These are phyloP conservation scores for Cacajao melanocephalus DNA, from an alignment of 2,797 vertebrate genomes.

Conservation along the genomic window DNA sequence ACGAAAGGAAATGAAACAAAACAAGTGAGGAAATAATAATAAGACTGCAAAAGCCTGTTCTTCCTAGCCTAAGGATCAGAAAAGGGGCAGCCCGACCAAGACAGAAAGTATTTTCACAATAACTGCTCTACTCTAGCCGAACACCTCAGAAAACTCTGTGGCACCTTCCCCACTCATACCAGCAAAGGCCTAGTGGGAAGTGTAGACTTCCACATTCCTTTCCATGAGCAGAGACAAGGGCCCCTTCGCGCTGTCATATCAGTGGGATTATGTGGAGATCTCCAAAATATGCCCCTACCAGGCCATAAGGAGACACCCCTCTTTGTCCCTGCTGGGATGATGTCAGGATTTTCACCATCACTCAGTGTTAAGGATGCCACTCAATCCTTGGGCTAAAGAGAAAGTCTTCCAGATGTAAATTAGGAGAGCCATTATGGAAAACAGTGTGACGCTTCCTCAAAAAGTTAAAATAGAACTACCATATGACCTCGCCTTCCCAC, in stretches of 20 bases:
- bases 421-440: not conserved
- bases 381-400: not conserved
- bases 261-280: not conserved
- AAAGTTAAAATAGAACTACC: too few relatives aligned
- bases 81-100: not conserved
- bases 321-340: not conserved
- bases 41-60: not conserved
- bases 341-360: not conserved
- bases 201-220: not conserved
- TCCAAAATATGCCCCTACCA: not conserved
- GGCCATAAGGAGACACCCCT: not conserved
- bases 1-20: not conserved
- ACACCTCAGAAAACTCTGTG: not conserved
- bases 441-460: too few relatives aligned
- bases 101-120: not conserved
- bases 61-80: not conserved
- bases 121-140: not conserved
- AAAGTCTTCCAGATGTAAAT: not conserved
- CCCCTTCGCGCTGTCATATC: not conserved
- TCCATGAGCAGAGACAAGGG: not conserved
- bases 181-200: not conserved
- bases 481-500: too few relatives aligned
- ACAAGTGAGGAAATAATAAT: not conserved
- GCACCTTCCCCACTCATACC: not conserved
- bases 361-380: not conserved